Evolutionary conservation across 2,888 invertebrate species (phyloP).

Genomic region (Seladonia tumulorum): DNA sequence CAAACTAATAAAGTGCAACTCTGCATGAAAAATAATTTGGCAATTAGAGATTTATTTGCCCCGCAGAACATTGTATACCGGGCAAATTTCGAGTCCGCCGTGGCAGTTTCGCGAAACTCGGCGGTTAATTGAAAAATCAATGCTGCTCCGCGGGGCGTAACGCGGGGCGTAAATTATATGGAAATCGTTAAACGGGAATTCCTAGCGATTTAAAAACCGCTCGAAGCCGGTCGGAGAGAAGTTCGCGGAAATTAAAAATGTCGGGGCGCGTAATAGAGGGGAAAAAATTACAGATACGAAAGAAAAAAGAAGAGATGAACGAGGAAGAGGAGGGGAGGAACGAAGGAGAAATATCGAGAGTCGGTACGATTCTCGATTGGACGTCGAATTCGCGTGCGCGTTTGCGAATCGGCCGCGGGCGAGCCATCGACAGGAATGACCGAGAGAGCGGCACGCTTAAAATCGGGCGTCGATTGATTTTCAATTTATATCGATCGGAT

Average conservation of each 20-base stretch:
- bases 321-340: background rate
- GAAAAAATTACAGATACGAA: conserved; percentile 1
- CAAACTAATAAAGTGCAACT: background rate
- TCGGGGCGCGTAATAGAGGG: conserved; percentile 27
- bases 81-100: background rate
- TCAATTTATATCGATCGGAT: conserved; percentile 56
- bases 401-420: background rate
- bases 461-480: conserved; percentile 50
- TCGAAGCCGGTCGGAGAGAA: background rate
- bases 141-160: background rate
- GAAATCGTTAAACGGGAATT: background rate
- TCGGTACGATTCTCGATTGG: conserved; percentile 7
- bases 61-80: background rate
- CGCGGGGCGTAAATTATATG: background rate
- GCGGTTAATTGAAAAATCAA: background rate
- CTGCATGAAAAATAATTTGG: background rate
- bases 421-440: conserved; percentile 17
- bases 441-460: conserved; percentile 17
- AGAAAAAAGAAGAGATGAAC: background rate
- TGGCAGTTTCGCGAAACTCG: background rate
- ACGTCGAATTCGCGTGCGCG: conserved; percentile 7
- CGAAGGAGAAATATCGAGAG: background rate
- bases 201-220: background rate
- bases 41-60: background rate
- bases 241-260: conserved; percentile 18